These are phyloP conservation scores for Drosophila nigrodunni DNA, from an alignment of 1,140 invertebrate genomes.

Conservation along the genomic window DNA sequence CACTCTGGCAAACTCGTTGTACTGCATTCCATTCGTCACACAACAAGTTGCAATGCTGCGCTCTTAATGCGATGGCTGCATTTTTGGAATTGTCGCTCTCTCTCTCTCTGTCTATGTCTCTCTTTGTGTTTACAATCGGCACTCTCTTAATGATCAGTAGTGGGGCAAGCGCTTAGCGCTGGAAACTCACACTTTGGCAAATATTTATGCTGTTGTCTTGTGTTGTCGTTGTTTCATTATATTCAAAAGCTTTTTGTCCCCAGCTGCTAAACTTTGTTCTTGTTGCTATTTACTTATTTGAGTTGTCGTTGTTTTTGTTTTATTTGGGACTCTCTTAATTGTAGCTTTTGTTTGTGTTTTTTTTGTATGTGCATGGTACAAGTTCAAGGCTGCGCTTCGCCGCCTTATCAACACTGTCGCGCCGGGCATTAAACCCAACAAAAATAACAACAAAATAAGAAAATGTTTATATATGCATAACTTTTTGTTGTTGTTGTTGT, in stretches of 20 bases:
- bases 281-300: conserved; percentile 60
- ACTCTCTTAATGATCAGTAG: conserved; percentile 40
- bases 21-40: conserved; percentile 64
- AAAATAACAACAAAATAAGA: conserved; percentile 34
- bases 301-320: conserved; percentile 38
- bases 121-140: too few relatives aligned
- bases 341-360: conserved; percentile 6
- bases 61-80: conserved; percentile 23
- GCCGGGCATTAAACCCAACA: conserved; percentile 59
- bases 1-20: conserved; percentile 64
- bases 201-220: conserved; percentile 42
- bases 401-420: conserved; percentile 59
- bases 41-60: conserved; percentile 67
- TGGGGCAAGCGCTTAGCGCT: conserved; percentile 43
- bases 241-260: conserved; percentile 23
- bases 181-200: conserved; percentile 43
- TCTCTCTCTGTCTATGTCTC: neutral
- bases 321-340: conserved; percentile 7
- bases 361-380: conserved; percentile 35
- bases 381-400: conserved; percentile 74
- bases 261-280: conserved; percentile 56
- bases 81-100: conserved; percentile 37
- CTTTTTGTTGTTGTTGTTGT: neutral
- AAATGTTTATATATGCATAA: conserved; percentile 22
- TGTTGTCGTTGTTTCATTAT: conserved; percentile 34